Evolutionary conservation across 2,113 vertebrate species (phyloP), one percentile per base, ranked within the genome.

Genomic region (Hoplias malabaricus): DNA sequence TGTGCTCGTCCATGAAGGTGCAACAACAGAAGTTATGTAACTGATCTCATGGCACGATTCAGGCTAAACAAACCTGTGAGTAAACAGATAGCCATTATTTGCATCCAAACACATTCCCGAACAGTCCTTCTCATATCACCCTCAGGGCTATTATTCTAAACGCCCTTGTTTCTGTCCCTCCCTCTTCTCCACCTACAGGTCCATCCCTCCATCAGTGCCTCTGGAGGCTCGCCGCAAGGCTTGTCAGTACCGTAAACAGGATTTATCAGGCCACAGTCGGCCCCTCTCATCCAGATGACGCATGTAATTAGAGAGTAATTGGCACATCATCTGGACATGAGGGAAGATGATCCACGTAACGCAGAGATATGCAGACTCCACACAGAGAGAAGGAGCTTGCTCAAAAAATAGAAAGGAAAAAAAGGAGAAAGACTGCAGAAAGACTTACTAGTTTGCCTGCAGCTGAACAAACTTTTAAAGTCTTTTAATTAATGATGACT

Each of bases 231-330:
- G 78, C 85, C 3, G 84, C 89, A 87, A 91, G 87, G 75, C 78
- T 86, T 89, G 88, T 87, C 77, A 85, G 84, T 85, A 84, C 87
- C 82, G 89, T 91, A 92, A 92, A 90, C 86, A 90, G 91, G 89
- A 92, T 93, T 92, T 92, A 93, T 93, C 91, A 90, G 84, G 63
- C 53, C 84, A 88, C 89, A 90, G 69, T 82, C 87, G 86, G 87
- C 63, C 89, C 86, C 89, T 90, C 87, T 89, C 86, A 90, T 91
- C 91, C 92, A 91, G 90, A 93, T 92, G 91, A 93, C 87, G 90
- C 87, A 87, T 87, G 87, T 91, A 93, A 93, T 93, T 92, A 91
- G 88, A 89, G 85, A 91, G 90, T 92, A 93, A 93, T 93, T 92
- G 91, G 88, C 90, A 90, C 91, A 91, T 93, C 90, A 92, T 91